Conservation (phyloP, 2,113 vertebrate genomes). For the Perca flavescens region DNA sequence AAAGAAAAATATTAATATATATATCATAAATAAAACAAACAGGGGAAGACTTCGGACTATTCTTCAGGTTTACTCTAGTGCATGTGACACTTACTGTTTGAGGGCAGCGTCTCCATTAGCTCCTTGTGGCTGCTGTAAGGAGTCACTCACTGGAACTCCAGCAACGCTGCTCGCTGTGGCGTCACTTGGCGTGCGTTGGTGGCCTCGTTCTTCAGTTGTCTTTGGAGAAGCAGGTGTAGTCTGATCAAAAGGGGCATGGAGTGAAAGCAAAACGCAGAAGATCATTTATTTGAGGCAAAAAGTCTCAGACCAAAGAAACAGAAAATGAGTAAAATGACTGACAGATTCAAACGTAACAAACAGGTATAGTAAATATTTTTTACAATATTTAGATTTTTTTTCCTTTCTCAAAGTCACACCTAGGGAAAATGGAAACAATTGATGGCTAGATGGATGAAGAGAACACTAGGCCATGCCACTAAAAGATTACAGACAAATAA, state of each 20-base stretch:
- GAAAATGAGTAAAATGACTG: neutral
- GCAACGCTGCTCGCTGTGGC: constrained; percentile 87
- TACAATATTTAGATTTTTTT: neutral
- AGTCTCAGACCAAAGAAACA: neutral
- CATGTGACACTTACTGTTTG: constrained; percentile 89
- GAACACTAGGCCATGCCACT: neutral
- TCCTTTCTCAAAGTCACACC: neutral
- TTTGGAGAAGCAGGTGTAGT: constrained; percentile 87
- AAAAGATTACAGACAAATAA: neutral
- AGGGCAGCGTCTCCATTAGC: constrained; percentile 89
- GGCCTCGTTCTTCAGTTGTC: constrained; percentile 86
- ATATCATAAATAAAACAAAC: neutral
- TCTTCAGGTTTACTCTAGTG: neutral
- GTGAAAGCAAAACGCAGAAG: neutral
- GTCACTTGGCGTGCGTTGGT: constrained; percentile 89
- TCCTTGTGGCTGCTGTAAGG: constrained; percentile 90
- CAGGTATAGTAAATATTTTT: neutral
- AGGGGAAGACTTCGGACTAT: neutral
- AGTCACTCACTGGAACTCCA: constrained; percentile 87
- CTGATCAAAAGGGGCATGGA: constrained; percentile 43
- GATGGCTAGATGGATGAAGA: neutral
- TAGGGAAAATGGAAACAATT: neutral
- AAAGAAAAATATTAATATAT: neutral
- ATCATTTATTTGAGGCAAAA: neutral
- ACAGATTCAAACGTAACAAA: neutral